Percentiles rank a stretch among this genome's conserved stretches.
phyloP scores from a whole-genome alignment of 2,888 invertebrate genomes.

The Priocnemis perturbator region DNA sequence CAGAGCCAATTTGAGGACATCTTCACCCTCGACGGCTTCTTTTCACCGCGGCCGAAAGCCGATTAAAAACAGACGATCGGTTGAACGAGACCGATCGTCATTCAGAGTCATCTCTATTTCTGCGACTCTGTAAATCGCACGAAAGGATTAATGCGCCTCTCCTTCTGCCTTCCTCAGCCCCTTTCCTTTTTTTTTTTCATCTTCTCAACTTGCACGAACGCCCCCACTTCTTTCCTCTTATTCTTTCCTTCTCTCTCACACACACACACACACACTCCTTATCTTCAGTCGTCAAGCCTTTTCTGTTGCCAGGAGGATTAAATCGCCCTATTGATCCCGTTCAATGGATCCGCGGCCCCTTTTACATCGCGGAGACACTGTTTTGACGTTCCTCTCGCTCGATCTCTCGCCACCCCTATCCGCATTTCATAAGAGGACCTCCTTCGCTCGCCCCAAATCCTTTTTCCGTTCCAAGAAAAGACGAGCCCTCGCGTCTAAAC shows the following conservation, averaged over 20 bases:
- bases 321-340: conserved; percentile 60
- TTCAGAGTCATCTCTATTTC: conserved; percentile 57
- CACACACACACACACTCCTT: conserved; percentile 41
- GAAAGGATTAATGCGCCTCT: conserved; percentile 58
- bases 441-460: conserved; percentile 18
- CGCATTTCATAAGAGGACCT: conserved; percentile 36
- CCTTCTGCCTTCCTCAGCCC: conserved; percentile 13
- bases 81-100: conserved; percentile 23
- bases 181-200: neutral
- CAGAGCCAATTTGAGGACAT: neutral
- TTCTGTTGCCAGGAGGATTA: conserved; percentile 49
- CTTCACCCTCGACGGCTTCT: neutral
- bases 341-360: conserved; percentile 57
- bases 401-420: conserved; percentile 42
- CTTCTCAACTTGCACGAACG: conserved; percentile 9
- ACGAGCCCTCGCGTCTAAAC: too few species aligned
- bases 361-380: conserved; percentile 56
- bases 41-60: conserved; percentile 45
- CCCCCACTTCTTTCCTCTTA: conserved; percentile 30
- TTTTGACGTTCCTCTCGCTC: conserved; percentile 63
- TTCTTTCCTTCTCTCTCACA: conserved; percentile 34
- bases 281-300: conserved; percentile 46
- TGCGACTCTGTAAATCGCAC: conserved; percentile 60
- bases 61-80: conserved; percentile 53
- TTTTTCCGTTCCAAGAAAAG: conserved; percentile 20